A percentile compares a stretch with the other conserved stretches of the same genome.
Conservation (phyloP, 2,113 vertebrate genomes). For the Phrynocephalus versicolor region DNA sequence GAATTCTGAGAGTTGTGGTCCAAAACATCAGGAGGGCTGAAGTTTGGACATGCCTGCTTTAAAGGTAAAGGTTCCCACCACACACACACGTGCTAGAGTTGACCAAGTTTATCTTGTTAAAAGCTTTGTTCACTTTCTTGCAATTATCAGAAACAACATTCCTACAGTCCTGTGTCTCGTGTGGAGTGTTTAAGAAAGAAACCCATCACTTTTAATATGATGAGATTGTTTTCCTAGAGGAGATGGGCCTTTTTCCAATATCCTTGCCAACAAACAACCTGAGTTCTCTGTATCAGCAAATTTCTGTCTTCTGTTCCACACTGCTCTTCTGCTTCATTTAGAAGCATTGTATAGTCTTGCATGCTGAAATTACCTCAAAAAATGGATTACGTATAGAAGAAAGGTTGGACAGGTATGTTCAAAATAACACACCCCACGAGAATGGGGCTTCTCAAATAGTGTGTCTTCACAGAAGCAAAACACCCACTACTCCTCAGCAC, state of each 20-base stretch:
- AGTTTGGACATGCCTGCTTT: too few species aligned
- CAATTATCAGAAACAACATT: slow-evolving; percentile 72
- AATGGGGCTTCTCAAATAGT: slow-evolving; percentile 16
- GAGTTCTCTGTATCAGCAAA: slow-evolving; percentile 79
- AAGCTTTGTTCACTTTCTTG: slow-evolving; percentile 62
- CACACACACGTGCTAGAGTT: slow-evolving; percentile 69
- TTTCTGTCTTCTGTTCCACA: slow-evolving; percentile 70
- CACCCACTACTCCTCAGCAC: too few species aligned
- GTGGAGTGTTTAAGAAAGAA: slow-evolving; percentile 87
- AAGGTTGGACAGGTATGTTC: too few species aligned
- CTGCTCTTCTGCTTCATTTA: slow-evolving; percentile 68
- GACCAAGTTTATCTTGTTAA: slow-evolving; percentile 68
- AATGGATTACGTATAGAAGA: too few species aligned
- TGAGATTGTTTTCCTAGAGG: slow-evolving; percentile 94
- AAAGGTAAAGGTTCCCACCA: too few species aligned
- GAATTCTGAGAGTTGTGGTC: too few species aligned
- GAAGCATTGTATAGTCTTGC: slow-evolving; percentile 62
- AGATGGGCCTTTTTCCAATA: slow-evolving; percentile 92
- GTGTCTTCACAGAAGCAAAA: background rate
- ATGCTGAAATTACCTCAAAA: slow-evolving; percentile 60
- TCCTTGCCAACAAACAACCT: slow-evolving; percentile 89
- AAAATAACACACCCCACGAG: slow-evolving; percentile 43
- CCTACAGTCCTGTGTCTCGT: slow-evolving; percentile 81
- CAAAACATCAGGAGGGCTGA: too few species aligned
- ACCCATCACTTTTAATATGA: slow-evolving; percentile 94